Base-by-base conservation (phyloP, 1,140 invertebrate species). In the Asobara japonica region DNA sequence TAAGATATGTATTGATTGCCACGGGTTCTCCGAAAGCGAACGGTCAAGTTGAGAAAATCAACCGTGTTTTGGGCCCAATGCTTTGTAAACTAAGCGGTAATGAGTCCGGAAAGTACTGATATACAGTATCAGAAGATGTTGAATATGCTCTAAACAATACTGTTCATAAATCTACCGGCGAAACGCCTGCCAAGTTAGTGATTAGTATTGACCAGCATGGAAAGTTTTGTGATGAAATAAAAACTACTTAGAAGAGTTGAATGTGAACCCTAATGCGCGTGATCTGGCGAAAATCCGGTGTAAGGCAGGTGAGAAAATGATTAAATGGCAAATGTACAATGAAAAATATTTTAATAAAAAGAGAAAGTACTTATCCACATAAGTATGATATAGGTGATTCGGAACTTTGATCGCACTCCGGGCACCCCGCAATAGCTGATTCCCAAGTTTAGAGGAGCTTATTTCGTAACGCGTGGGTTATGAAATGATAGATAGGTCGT, bases 1-100 rank as follows among this genome's bases (percentile, higher is more conserved):
- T 74, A 11, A 45, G 18, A 25, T 65, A 75, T 22, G 48, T 75
- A 27, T 10, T 45, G 38, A 70, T 76, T 41, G n/a, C n/a, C n/a
- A n/a, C n/a, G n/a, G n/a, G n/a, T n/a, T n/a, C n/a, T n/a, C n/a
- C n/a, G n/a, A n/a, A n/a, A n/a, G n/a, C n/a, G n/a, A n/a, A n/a
- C n/a, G n/a, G n/a, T n/a, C n/a, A n/a, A n/a, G n/a, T n/a, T n/a
- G n/a, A n/a, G n/a, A n/a, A n/a, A n/a, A n/a, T n/a, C n/a, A n/a
- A n/a, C n/a, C n/a, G n/a, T n/a, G n/a, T n/a, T n/a, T n/a, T n/a
- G n/a, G n/a, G n/a, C n/a, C n/a, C n/a, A n/a, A n/a, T n/a, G n/a
- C n/a, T n/a, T n/a, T n/a, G n/a, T n/a, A n/a, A n/a, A n/a, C n/a
- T n/a, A n/a, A n/a, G n/a, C n/a, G n/a, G n/a, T n/a, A n/a, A n/a